A percentile compares a stretch with the other conserved stretches of the same genome.
phyloP scores from a whole-genome alignment of 2,113 vertebrate genomes.

The Lampris megalopsis region DNA sequence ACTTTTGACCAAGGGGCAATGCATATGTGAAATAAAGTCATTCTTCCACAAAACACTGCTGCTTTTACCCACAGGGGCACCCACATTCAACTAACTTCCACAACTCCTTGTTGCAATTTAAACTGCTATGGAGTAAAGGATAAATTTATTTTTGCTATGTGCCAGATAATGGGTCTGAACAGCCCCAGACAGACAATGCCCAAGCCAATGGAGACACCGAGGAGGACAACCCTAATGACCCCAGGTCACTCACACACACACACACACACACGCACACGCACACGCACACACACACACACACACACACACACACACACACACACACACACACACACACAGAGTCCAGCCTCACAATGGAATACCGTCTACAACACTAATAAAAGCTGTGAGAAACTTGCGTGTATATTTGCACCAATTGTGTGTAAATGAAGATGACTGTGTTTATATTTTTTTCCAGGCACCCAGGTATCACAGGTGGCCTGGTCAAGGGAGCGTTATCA shows the following conservation, averaged over 20 bases:
- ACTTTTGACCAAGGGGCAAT: no score
- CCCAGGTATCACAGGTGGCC: conserved; percentile 88
- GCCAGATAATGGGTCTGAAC: conserved; percentile 38
- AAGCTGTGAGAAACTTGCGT: neutral
- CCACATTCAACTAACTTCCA: no score
- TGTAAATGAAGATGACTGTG: neutral
- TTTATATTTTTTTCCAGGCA: conserved; percentile 23
- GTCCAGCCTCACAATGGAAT: neutral
- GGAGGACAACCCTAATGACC: conserved; percentile 54
- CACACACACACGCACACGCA: conserved; percentile 7
- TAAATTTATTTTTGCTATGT: neutral
- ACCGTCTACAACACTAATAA: no score
- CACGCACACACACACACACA: conserved; percentile 8
- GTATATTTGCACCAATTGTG: neutral
- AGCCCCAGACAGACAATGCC: neutral
- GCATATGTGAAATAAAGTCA: no score
- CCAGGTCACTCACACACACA: conserved; percentile 52
- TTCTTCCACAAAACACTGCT: no score
- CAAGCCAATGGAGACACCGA: conserved; percentile 48
- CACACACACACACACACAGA: conserved; percentile 7
- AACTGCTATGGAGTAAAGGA: no score
- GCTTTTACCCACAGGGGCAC: no score
- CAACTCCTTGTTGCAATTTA: no score
- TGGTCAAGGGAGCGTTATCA: conserved; percentile 93
- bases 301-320: conserved; percentile 6